A percentile compares a stretch with the other conserved stretches of the same genome.
phyloP scores from a whole-genome alignment of 2,113 vertebrate genomes.

The Prinia subflava region DNA sequence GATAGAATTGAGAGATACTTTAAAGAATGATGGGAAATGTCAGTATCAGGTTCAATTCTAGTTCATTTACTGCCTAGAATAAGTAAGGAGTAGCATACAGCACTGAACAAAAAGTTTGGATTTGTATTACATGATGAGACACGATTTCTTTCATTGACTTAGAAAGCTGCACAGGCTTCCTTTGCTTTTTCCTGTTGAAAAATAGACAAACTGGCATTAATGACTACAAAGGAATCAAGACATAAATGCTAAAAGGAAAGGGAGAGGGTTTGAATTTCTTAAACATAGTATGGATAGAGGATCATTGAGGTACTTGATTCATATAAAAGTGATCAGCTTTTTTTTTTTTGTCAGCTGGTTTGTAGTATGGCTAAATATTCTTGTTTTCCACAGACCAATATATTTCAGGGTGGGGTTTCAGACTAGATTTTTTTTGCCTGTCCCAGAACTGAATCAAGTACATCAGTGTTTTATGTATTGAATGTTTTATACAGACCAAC shows the following conservation, averaged over 20 bases:
- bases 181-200: neutral
- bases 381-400: neutral
- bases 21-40: neutral
- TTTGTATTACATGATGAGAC: neutral
- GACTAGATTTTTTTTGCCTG: neutral
- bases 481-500: neutral
- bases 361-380: neutral
- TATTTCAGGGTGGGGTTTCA: neutral
- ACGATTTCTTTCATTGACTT: neutral
- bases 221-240: neutral
- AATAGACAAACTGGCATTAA: neutral
- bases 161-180: neutral
- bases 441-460: neutral
- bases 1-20: neutral
- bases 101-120: accelerated
- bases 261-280: neutral
- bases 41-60: neutral
- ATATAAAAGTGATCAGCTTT: neutral
- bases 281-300: neutral
- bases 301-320: neutral
- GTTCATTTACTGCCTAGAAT: neutral
- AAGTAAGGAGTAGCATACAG: neutral
- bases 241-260: neutral
- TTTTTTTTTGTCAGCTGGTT: neutral
- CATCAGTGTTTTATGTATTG: neutral